phyloP scores from a whole-genome alignment of 2,113 vertebrate genomes.

The Lophochroa leadbeateri region DNA sequence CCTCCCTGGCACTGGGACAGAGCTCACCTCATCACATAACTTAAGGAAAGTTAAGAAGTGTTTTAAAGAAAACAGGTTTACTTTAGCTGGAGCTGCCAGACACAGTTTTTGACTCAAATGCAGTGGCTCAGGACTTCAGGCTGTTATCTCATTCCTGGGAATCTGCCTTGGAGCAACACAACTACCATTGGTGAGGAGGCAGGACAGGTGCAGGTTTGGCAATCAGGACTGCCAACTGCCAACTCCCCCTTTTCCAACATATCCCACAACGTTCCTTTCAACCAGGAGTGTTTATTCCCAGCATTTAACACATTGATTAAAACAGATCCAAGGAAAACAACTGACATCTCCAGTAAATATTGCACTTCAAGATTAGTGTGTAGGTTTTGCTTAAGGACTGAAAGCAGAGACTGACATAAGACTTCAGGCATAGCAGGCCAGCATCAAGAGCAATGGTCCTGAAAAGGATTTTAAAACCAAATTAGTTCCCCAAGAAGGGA shows the following conservation, averaged over 20 bases:
- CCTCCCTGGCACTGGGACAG: background rate
- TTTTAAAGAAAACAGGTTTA: background rate
- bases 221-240: background rate
- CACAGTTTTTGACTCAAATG: background rate
- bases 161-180: background rate
- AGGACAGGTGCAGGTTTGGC: background rate
- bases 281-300: constrained; percentile 33
- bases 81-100: background rate
- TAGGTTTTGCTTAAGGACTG: background rate
- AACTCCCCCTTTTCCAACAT: background rate
- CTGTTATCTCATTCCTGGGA: background rate
- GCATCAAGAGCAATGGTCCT: constrained; percentile 30
- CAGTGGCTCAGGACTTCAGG: background rate
- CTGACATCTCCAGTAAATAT: constrained; percentile 36
- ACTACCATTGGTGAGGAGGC: background rate
- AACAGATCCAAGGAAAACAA: constrained; percentile 18
- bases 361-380: constrained; percentile 46
- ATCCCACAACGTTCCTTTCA: background rate
- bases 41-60: background rate
- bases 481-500: constrained; percentile 60
- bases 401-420: constrained; percentile 22
- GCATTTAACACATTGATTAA: constrained; percentile 13
- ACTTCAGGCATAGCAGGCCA: constrained; percentile 36
- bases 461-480: constrained; percentile 31
- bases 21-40: background rate